Percentiles rank a stretch among this genome's conserved stretches.
These are phyloP conservation scores for Nudaria mundana DNA, from an alignment of 2,888 invertebrate species.

Conservation along the genomic window DNA sequence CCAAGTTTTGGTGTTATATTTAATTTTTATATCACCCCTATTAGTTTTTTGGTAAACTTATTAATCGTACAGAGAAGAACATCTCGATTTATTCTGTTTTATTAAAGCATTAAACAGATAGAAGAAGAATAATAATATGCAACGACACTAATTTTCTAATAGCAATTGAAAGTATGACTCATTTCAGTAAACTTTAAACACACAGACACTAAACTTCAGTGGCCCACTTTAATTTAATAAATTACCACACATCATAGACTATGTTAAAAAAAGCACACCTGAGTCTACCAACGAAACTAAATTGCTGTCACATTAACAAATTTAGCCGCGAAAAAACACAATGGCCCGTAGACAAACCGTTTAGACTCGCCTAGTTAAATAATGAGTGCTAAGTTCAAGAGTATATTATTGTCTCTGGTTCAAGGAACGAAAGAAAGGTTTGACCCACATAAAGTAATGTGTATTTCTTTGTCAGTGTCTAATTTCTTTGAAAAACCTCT, in stretches of 20 bases:
- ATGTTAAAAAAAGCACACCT: background rate
- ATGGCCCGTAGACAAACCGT: conserved; percentile 4
- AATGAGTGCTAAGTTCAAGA: conserved; percentile 9
- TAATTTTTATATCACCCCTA: no score
- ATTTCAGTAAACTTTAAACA: background rate
- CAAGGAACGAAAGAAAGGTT: conserved; percentile 38
- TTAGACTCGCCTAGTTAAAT: conserved; percentile 11
- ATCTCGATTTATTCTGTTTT: no score
- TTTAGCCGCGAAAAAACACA: conserved; percentile 1
- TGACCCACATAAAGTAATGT: conserved; percentile 19
- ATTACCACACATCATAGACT: background rate
- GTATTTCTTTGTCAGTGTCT: conserved; percentile 12
- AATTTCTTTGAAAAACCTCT: conserved; percentile 35
- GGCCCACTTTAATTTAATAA: conserved; percentile 1
- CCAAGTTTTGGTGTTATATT: no score
- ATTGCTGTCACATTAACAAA: conserved; percentile 5
- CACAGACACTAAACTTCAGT: background rate
- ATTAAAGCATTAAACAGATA: no score
- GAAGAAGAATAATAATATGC: no score
- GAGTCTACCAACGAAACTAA: conserved; percentile 1
- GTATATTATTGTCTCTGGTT: conserved; percentile 24
- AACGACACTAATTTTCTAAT: no score
- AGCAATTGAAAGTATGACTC: background rate
- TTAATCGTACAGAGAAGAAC: no score
- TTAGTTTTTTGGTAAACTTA: no score